phyloP scores from a whole-genome alignment of 2,113 vertebrate genomes.

The Anthoscopus minutus region DNA sequence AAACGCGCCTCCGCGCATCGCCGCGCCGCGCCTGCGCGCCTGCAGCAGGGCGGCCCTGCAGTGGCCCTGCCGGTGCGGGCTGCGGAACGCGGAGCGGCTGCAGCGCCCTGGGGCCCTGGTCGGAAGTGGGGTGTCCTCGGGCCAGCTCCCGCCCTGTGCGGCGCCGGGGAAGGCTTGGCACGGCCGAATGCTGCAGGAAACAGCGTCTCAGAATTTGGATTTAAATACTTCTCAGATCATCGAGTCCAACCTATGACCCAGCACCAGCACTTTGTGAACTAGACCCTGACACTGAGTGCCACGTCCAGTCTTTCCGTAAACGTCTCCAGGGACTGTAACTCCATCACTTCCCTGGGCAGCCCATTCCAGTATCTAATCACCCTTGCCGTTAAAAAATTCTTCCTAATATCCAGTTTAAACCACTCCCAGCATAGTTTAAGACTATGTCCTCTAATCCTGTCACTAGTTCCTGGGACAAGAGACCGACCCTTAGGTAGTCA shows the following conservation, averaged over 20 bases:
- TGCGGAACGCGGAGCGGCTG: too few species aligned
- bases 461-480: not conserved
- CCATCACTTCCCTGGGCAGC: not conserved
- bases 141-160: too few species aligned
- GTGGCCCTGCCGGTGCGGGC: rapidly evolving
- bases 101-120: rapidly evolving
- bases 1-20: not conserved
- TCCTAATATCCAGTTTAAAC: not conserved
- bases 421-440: not conserved
- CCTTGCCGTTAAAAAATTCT: not conserved
- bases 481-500: too few species aligned
- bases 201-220: too few species aligned
- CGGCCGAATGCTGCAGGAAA: not conserved
- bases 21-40: not conserved
- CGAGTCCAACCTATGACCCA: not conserved
- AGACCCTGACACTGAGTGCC: not conserved
- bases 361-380: not conserved
- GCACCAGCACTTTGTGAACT: not conserved
- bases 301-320: not conserved
- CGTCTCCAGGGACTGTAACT: not conserved
- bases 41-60: not conserved
- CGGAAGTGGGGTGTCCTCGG: not conserved
- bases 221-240: not conserved
- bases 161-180: too few species aligned
- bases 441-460: not conserved